Percentiles rank a stretch among this genome's conserved stretches.
Evolutionary conservation across 2,888 invertebrate genomes (phyloP).

Genomic region (Chrysolina haemoptera): DNA sequence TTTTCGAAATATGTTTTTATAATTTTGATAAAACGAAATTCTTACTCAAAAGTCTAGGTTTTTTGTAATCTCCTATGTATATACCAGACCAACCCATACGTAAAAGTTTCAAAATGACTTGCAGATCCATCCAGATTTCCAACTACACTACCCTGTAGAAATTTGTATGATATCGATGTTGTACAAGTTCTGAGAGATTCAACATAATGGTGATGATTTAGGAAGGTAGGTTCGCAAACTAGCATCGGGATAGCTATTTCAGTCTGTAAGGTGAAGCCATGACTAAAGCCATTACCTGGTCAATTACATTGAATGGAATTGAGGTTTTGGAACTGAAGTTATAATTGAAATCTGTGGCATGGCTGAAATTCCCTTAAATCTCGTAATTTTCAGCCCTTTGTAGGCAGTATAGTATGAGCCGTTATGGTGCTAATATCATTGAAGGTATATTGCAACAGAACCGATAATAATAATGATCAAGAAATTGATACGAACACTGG

Average conservation of each 20-base stretch:
- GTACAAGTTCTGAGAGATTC: slow-evolving; percentile 49
- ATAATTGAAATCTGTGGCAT: slow-evolving; percentile 71
- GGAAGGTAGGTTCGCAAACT: slow-evolving; percentile 62
- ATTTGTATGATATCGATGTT: slow-evolving; percentile 17
- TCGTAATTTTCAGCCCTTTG: slow-evolving; percentile 68
- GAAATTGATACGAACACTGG: background rate
- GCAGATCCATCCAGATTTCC: background rate
- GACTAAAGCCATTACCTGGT: slow-evolving; percentile 70
- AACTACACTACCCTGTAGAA: slow-evolving; percentile 5
- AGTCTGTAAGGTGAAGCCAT: slow-evolving; percentile 68
- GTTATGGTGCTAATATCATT: slow-evolving; percentile 54
- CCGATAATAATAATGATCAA: slow-evolving; percentile 3
- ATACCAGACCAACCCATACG: too few species aligned
- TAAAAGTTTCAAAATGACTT: too few species aligned
- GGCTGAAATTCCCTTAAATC: slow-evolving; percentile 69
- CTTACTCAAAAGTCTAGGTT: too few species aligned
- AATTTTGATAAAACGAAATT: too few species aligned
- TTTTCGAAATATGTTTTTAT: too few species aligned
- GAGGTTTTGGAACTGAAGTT: slow-evolving; percentile 68
- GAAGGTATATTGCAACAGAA: slow-evolving; percentile 18
- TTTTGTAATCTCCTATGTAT: too few species aligned
- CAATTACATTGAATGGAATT: slow-evolving; percentile 70
- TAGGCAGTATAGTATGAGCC: slow-evolving; percentile 53
- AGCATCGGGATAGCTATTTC: slow-evolving; percentile 62
- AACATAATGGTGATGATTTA: slow-evolving; percentile 65